Percentiles rank a stretch among this genome's conserved stretches.
phyloP scores from a whole-genome alignment of 1,140 invertebrate species.

The Globodera rostochiensis region DNA sequence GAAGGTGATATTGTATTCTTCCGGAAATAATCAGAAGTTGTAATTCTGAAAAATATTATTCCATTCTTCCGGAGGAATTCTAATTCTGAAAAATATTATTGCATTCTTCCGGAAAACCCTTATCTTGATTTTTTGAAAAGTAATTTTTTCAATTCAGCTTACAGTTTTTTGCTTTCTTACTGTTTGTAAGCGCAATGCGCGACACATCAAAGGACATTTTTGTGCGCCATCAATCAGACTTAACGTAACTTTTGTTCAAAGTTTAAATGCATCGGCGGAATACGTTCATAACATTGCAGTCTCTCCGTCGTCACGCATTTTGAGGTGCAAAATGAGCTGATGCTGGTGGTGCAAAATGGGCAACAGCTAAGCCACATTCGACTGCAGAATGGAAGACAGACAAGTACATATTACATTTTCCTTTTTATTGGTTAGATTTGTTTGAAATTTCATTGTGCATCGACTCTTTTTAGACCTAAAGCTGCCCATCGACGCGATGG shows the following conservation, averaged over 20 bases:
- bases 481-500: conserved; percentile 25
- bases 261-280: neutral
- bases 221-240: conserved; percentile 24
- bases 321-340: conserved; percentile 45
- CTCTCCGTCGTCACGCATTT: conserved; percentile 33
- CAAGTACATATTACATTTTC: conserved; percentile 11
- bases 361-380: conserved; percentile 43
- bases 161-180: too few relatives aligned
- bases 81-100: too few relatives aligned
- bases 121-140: too few relatives aligned
- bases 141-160: too few relatives aligned
- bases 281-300: neutral
- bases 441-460: neutral
- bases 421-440: too few relatives aligned
- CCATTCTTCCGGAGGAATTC: too few relatives aligned
- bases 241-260: conserved; percentile 9
- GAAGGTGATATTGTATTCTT: too few relatives aligned
- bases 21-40: too few relatives aligned
- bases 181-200: conserved; percentile 8
- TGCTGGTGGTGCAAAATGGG: conserved; percentile 36
- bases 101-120: too few relatives aligned
- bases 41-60: too few relatives aligned
- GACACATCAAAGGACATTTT: conserved; percentile 32
- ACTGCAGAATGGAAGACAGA: conserved; percentile 33
- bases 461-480: conserved; percentile 32